Evolutionary conservation across 2,888 invertebrate species (phyloP), one percentile per base, ranked within the genome.

Genomic region (Eumacrocentrus americanus): DNA sequence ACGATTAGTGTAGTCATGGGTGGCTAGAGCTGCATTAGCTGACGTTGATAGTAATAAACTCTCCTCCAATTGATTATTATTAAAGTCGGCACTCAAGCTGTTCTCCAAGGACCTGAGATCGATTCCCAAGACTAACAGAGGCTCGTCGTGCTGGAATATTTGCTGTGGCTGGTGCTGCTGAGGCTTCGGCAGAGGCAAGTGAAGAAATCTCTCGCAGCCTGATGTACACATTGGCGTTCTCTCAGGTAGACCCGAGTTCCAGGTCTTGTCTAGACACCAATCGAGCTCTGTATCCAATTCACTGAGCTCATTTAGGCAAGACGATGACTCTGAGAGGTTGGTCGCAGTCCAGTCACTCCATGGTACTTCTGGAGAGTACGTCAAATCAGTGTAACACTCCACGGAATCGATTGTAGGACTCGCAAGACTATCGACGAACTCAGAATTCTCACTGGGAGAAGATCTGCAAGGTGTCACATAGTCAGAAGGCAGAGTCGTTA

Each of bases 201-300:
- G 77, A 20, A 86, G 70, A 65, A 85, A 85, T 58, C 82, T 81
- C 51, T 83, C 83, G 67, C 86, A 86, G 22, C 82, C 82, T 18
- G 85, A 83, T 14, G 83, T 86, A 67, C 86, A 86, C 12, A 85
- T 78, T 2, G 85, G 83, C 0, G 86, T 86, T 52, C 83, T 82
- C 50, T 85, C 85, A 0, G 86, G 86, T n/a, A 83, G 72, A 18
- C 76, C 74, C 1, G 72, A 64, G 22, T 76, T 74, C 75, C 78
- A 81, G 22, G 84, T 75, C 58, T 68, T 72, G 59, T 80, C 79
- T 58, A 80, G 65, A 58, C 78, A 80, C 80, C 80, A 80, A 55
- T 80, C 80, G 7, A 80, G 58, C 47, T 79, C 80, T 0, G 73
- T 74, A 22, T 78, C 77, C 47, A 80, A 58, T 62, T 79, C 79